Base-by-base conservation (phyloP, 2,113 vertebrate genomes). In the Perca flavescens region DNA sequence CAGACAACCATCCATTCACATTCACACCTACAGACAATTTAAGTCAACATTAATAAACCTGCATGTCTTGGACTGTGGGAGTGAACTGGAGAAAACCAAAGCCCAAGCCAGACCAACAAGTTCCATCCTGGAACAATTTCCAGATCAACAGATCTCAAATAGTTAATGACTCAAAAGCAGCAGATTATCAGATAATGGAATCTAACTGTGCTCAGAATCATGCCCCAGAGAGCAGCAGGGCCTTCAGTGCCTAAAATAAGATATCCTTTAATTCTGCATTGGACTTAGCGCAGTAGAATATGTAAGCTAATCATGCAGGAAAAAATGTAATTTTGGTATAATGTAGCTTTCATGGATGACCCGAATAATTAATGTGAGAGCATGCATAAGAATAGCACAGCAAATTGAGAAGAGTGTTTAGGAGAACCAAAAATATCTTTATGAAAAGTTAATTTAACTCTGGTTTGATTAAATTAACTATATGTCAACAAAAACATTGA, bases 111-210 rank as follows among this genome's bases (percentile, higher is more conserved):
- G 40, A 10, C 40, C 40, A 43, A 43, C 9, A 43, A 11, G 40
- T 43, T 43, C 40, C 40, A 43, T 11, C 40, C 10, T 2, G 9
- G 40, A 40, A 40, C 40, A 77, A 58, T 3, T 70, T 69, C 22
- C 31, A 82, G 63, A 83, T 82, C 77, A 80, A 91, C 88, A 66
- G 79, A 89, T 90, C 73, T 90, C 77, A 70, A 80, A 88, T 47
- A 58, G 75, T 57, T 63, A 74, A 77, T 61, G 73, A 81, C 74
- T 83, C 68, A 77, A 62, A 88, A 78, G 77, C 70, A 53, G 36
- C 28, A 56, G 85, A 72, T 77, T 88, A 92, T 94, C 93, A 91
- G 83, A 91, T 92, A 92, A 94, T 91, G 77, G 79, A 77, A 88
- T 94, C 88, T 88, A 79, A 82, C 77, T 81, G 74, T 9, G 50